Evolutionary conservation across 2,113 vertebrate genomes (phyloP).

Genomic region (Pollachius pollachius): DNA sequence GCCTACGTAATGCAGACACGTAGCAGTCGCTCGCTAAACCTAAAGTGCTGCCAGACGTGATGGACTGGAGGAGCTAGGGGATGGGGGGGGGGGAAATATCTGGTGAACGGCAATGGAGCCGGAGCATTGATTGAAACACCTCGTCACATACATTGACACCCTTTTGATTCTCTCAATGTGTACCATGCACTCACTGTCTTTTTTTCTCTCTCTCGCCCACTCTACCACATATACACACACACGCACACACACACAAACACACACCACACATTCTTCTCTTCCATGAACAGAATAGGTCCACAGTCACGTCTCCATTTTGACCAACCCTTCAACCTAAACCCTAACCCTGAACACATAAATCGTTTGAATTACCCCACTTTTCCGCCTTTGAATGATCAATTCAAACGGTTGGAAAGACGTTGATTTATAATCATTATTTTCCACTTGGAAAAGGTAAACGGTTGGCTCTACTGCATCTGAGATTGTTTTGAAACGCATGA

Average conservation of each 20-base stretch:
- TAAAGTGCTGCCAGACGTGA: conserved; percentile 35
- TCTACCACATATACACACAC: conserved; percentile 1
- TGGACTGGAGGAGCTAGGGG: conserved; percentile 21
- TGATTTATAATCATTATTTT: too few species aligned
- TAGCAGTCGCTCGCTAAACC: conserved; percentile 14
- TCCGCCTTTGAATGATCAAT: too few species aligned
- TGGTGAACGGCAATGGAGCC: conserved; percentile 13
- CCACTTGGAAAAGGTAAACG: too few species aligned
- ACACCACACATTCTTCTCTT: neutral
- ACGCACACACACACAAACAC: neutral
- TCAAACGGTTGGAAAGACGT: too few species aligned
- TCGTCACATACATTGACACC: too few species aligned
- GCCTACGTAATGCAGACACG: conserved; percentile 6
- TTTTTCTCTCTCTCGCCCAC: neutral
- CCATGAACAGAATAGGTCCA: neutral
- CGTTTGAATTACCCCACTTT: too few species aligned
- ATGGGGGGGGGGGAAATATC: conserved; percentile 14
- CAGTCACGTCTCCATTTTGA: neutral
- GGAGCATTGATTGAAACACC: conserved; percentile 15
- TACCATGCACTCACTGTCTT: neutral
- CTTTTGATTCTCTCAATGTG: neutral
- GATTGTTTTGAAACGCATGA: too few species aligned
- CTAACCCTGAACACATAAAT: too few species aligned
- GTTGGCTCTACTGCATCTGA: too few species aligned
- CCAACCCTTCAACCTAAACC: too few species aligned